Evolutionary conservation across 2,113 vertebrate genomes (phyloP).

Genomic region (Brachyhypopomus gauderio): DNA sequence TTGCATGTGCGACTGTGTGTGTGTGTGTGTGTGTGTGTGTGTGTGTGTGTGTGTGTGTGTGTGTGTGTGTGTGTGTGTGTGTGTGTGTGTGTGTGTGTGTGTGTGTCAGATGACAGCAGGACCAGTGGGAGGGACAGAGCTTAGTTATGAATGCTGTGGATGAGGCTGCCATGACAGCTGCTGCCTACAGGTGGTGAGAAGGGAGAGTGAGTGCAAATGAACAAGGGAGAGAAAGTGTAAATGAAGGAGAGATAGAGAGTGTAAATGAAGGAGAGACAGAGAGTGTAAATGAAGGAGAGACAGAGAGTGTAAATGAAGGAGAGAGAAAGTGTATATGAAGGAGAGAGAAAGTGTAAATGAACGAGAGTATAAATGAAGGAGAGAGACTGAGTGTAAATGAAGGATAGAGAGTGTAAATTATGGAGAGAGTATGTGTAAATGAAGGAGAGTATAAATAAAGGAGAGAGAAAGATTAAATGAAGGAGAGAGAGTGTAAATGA

Average conservation of each 20-base stretch:
- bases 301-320: not conserved
- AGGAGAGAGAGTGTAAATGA: not conserved
- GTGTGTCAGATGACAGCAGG: slow-evolving; percentile 21
- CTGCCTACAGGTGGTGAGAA: slow-evolving; percentile 42
- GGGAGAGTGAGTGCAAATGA: not conserved
- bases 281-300: not conserved
- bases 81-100: slow-evolving; percentile 22
- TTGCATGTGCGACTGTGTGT: not conserved
- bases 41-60: slow-evolving; percentile 18
- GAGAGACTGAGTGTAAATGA: not conserved
- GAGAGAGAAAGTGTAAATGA: not conserved
- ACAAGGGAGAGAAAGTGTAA: not conserved
- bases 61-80: slow-evolving; percentile 25
- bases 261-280: not conserved
- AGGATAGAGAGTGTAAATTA: not conserved
- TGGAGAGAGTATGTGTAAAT: not conserved
- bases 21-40: slow-evolving; percentile 10
- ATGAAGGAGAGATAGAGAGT: too few relatives aligned
- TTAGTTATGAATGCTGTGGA: slow-evolving; percentile 36
- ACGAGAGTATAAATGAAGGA: too few relatives aligned
- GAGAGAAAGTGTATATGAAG: not conserved
- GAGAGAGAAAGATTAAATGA: not conserved
- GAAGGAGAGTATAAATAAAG: not conserved
- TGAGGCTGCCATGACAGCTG: slow-evolving; percentile 40
- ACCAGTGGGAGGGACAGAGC: slow-evolving; percentile 28